Evolutionary conservation across 1,140 invertebrate genomes (phyloP).

Genomic region (Plectrocnemia conspersa): DNA sequence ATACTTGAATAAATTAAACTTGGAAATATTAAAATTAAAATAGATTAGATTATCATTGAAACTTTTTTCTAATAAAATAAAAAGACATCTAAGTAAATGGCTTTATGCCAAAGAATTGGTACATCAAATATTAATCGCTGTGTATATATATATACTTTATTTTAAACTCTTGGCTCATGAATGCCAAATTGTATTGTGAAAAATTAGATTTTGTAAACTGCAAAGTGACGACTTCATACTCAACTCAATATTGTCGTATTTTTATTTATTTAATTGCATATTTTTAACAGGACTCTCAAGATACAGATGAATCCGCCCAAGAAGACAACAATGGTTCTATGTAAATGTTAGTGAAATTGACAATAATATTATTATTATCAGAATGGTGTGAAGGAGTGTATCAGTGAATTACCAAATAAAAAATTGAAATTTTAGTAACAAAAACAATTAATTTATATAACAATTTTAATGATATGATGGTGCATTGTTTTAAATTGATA

Average conservation of each 20-base stretch:
- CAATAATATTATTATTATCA: neutral
- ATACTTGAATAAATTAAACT: no score
- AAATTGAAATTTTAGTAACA: neutral
- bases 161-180: neutral
- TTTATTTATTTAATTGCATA: constrained; percentile 8
- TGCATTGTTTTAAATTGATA: neutral
- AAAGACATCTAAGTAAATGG: no score
- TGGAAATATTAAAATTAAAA: no score
- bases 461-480: neutral
- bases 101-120: no score
- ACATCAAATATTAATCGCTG: no score
- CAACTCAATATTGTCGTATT: neutral
- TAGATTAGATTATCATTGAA: no score
- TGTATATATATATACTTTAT: neutral
- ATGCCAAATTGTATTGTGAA: neutral
- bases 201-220: neutral
- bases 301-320: constrained; percentile 30
- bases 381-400: neutral
- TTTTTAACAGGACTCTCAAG: constrained; percentile 28
- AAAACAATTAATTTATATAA: neutral
- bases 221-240: neutral
- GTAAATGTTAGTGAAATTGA: neutral
- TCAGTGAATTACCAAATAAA: neutral
- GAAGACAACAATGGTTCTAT: constrained; percentile 28
- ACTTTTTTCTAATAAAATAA: no score